phyloP scores from a whole-genome alignment of 1,140 invertebrate genomes.

The Brachionus manjavacas region DNA sequence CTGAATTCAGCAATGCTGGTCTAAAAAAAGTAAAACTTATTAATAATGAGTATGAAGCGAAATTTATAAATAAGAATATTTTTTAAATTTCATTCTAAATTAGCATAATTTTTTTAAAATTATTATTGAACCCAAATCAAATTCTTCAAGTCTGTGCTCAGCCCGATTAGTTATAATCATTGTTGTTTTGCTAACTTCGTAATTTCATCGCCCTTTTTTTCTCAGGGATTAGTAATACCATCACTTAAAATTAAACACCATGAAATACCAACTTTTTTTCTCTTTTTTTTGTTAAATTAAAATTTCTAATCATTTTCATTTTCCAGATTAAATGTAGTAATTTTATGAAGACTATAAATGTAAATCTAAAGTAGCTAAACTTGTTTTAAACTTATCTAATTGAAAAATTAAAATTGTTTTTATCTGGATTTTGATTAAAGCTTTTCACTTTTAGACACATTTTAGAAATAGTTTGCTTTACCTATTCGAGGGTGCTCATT shows the following conservation, averaged over 20 bases:
- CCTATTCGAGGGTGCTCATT: not conserved
- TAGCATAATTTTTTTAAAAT: not conserved
- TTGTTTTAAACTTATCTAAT: not conserved
- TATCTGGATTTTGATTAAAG: not conserved
- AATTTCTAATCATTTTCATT: not conserved
- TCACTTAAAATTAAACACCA: not conserved
- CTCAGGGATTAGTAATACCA: not conserved
- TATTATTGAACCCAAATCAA: not conserved
- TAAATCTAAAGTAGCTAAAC: not conserved
- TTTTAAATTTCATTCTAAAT: not conserved
- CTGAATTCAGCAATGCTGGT: not conserved
- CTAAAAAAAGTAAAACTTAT: not conserved
- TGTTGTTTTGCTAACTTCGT: not conserved
- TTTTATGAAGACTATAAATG: no score
- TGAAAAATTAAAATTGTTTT: not conserved
- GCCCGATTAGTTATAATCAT: not conserved
- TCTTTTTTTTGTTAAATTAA: no score
- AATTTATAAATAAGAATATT: not conserved
- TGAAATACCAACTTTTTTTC: no score
- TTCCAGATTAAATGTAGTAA: no score
- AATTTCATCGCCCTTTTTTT: not conserved
- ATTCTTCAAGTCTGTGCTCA: not conserved
- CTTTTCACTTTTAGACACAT: not conserved
- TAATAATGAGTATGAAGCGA: not conserved
- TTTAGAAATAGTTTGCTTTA: not conserved